Conservation (phyloP, 2,113 vertebrate species). For the Alligator mississippiensis region DNA sequence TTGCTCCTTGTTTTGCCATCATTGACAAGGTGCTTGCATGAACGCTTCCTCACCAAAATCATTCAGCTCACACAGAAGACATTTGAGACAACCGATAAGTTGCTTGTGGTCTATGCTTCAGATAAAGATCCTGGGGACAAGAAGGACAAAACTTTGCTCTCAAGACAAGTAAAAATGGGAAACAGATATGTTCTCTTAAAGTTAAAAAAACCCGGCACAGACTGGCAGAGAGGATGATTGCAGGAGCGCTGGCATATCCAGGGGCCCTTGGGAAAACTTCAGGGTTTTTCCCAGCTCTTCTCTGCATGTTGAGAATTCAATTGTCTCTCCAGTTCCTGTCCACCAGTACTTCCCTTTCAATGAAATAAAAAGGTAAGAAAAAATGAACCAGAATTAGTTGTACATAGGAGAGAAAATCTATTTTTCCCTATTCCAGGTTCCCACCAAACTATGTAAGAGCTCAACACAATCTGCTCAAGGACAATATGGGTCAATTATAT, state of each 20-base stretch:
- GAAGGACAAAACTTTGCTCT: too few relatives aligned
- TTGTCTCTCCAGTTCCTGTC: not conserved
- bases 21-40: accelerated
- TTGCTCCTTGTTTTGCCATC: too few relatives aligned
- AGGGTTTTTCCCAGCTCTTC: not conserved
- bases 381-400: not conserved
- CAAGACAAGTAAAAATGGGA: too few relatives aligned
- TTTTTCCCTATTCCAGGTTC: not conserved
- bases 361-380: not conserved
- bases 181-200: too few relatives aligned
- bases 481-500: not conserved
- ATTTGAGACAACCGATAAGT: not conserved
- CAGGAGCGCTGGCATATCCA: not conserved
- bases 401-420: not conserved
- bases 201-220: not conserved
- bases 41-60: not conserved
- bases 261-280: too few relatives aligned
- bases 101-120: not conserved
- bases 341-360: not conserved
- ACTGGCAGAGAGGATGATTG: not conserved
- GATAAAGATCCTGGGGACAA: not conserved
- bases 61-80: not conserved
- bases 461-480: not conserved
- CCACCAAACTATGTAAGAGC: not conserved
- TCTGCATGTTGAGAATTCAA: accelerated